Evolutionary conservation across 2,113 vertebrate species (phyloP).

Genomic region (Symphodus melops): DNA sequence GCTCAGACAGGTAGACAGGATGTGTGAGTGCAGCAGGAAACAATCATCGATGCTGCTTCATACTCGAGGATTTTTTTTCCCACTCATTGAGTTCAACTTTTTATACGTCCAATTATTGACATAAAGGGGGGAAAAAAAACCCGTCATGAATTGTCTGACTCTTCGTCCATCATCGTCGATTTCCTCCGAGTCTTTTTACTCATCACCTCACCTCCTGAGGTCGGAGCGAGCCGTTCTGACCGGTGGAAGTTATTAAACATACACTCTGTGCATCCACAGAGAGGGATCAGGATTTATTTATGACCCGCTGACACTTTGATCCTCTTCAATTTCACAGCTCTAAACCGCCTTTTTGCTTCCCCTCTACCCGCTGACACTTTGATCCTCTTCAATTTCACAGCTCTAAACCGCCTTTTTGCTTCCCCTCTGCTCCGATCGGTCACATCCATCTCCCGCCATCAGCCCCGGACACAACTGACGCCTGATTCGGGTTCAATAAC

Average conservation of each 20-base stretch:
- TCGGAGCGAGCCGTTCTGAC: too few relatives aligned
- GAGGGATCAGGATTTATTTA: slow-evolving; percentile 43
- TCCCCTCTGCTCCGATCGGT: slow-evolving; percentile 30
- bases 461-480: neutral
- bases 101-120: too few relatives aligned
- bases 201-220: too few relatives aligned
- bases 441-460: slow-evolving; percentile 39
- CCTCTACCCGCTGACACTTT: slow-evolving; percentile 57
- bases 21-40: too few relatives aligned
- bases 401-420: slow-evolving; percentile 49
- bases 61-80: too few relatives aligned
- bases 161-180: too few relatives aligned
- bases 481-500: neutral
- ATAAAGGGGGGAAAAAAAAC: too few relatives aligned
- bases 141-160: too few relatives aligned
- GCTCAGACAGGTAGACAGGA: too few relatives aligned
- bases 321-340: slow-evolving; percentile 58
- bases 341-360: slow-evolving; percentile 46
- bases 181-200: too few relatives aligned
- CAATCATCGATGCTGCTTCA: too few relatives aligned
- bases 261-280: slow-evolving; percentile 30
- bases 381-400: slow-evolving; percentile 60
- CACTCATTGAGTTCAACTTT: too few relatives aligned
- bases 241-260: slow-evolving; percentile 11
- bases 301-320: slow-evolving; percentile 58